These are phyloP conservation scores for Tineola bisselliella DNA, from an alignment of 2,888 invertebrate genomes.

Conservation along the genomic window DNA sequence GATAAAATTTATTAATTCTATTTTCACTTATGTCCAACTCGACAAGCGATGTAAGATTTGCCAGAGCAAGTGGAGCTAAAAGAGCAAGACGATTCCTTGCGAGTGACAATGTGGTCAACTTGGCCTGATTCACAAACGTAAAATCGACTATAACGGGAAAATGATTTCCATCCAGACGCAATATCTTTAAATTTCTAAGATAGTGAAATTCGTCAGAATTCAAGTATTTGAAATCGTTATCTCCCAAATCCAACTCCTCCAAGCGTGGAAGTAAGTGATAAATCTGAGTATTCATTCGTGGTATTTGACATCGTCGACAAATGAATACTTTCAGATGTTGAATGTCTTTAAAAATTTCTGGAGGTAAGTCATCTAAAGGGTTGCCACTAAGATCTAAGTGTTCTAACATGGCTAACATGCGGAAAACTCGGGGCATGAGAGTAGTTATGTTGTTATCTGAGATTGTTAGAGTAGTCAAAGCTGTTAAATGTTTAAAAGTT, in stretches of 20 bases:
- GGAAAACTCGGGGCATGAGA: conserved; percentile 77
- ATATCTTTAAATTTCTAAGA: conserved; percentile 70
- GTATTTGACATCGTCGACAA: conserved; percentile 77
- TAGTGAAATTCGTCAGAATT: conserved; percentile 77
- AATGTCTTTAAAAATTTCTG: conserved; percentile 81
- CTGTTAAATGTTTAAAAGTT: conserved; percentile 77
- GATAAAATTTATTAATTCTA: conserved; percentile 75
- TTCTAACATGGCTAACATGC: conserved; percentile 76
- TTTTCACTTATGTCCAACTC: conserved; percentile 81
- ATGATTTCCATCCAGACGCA: conserved; percentile 80
- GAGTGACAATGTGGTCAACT: conserved; percentile 67
- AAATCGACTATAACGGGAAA: conserved; percentile 78
- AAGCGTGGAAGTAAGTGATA: conserved; percentile 79
- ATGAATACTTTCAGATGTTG: conserved; percentile 76
- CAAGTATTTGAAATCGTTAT: conserved; percentile 80
- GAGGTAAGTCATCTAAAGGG: conserved; percentile 76
- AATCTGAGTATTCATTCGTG: conserved; percentile 80
- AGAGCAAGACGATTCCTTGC: conserved; percentile 79
- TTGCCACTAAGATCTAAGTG: conserved; percentile 80
- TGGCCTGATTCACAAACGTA: conserved; percentile 70
- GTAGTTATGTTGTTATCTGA: conserved; percentile 74
- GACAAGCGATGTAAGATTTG: conserved; percentile 74
- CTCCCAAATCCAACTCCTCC: conserved; percentile 78
- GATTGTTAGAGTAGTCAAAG: conserved; percentile 73
- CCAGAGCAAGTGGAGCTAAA: conserved; percentile 77